phyloP scores from a whole-genome alignment of 2,888 invertebrate species.

The Allygus modestus region DNA sequence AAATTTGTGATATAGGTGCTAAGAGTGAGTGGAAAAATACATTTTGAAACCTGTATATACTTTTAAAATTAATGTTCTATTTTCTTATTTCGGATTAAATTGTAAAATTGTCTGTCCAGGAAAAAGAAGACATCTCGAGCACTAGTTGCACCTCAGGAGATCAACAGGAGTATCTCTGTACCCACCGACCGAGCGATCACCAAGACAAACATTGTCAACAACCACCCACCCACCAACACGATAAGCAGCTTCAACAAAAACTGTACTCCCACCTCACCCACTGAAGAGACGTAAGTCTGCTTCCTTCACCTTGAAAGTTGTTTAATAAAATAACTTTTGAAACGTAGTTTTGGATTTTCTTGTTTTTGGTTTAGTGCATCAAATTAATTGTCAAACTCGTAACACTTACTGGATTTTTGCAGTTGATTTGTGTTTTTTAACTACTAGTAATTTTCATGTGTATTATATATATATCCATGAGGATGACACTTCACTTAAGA shows the following conservation, averaged over 20 bases:
- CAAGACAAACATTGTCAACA: constrained; percentile 66
- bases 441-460: too few relatives aligned
- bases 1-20: too few relatives aligned
- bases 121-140: constrained; percentile 84
- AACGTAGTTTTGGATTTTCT: not conserved
- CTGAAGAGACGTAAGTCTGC: constrained; percentile 76
- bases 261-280: constrained; percentile 73
- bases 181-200: constrained; percentile 84
- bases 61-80: too few relatives aligned
- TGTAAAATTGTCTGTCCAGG: constrained; percentile 75
- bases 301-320: not conserved
- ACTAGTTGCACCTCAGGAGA: constrained; percentile 83
- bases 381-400: too few relatives aligned
- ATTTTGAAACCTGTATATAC: too few relatives aligned
- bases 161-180: constrained; percentile 92
- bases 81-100: too few relatives aligned
- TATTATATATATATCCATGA: too few relatives aligned
- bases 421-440: too few relatives aligned
- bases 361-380: constrained; percentile 23
- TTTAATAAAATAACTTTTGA: too few relatives aligned
- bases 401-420: too few relatives aligned
- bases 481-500: too few relatives aligned
- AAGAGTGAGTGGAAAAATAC: too few relatives aligned
- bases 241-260: constrained; percentile 69
- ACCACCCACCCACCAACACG: constrained; percentile 71